Evolutionary conservation across 2,888 invertebrate genomes (phyloP), one percentile per base, ranked within the genome.

Genomic region (Diogma glabrata): DNA sequence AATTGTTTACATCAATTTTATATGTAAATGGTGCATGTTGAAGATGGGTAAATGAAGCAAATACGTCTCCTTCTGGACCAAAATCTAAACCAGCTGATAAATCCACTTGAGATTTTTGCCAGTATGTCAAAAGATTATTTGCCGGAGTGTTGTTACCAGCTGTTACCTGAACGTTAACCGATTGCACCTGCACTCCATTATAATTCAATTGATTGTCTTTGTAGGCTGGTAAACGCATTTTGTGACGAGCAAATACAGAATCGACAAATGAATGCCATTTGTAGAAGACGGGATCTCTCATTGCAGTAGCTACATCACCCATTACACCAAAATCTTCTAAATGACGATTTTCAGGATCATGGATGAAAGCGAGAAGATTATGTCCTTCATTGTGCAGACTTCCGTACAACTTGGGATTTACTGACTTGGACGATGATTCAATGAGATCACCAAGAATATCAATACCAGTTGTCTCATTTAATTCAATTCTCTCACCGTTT

Each of bases 251-350:
- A 74, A 87, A 89, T 24, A 85, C 66, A 55, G 80, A 77, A 59
- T 89, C 86, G 47, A 89, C 75, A 64, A 78, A 86, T 1, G 81
- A 80, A 62, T 90, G 90, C 85, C 84, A 88, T 62, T 87, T 80
- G 72, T 87, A 90, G 73, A 90, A 90, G 55, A 86, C 73, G 0
- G 89, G 89, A 67, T 90, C 90, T 48, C 89, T 75, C 87, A 90
- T 87, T 1, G 88, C 86, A 0, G 87, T 87, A 0, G 87, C 79
- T 3, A 84, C 80, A 61, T 88, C 88, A 1, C 84, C 87, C 74
- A 90, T 87, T 1, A 87, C 81, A 23, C 83, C 77, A 59, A 83
- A 81, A 2, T 77, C 75, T 73, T 90, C 89, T 82, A 87, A 61
- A 38, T 63, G 64, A 0, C 69, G 60, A n/a, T 78, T 76, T 61